Base-by-base conservation (phyloP, 2,797 vertebrate species). In the Sebastes taczanowskii region DNA sequence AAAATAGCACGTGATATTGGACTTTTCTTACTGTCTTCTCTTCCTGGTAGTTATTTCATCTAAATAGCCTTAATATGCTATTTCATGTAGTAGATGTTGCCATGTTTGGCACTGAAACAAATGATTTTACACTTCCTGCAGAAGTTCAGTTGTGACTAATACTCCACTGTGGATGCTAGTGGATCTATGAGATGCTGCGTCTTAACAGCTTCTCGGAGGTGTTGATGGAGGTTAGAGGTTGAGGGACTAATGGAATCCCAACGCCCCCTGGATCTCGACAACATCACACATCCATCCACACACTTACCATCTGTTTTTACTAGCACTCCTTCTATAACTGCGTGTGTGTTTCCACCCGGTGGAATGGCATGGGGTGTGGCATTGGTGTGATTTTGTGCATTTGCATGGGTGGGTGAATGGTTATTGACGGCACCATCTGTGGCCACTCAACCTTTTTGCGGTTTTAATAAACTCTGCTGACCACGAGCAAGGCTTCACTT, bases 401-500 rank as follows among this genome's bases (percentile, higher is more conserved):
- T 84, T 85, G 82, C 80, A 83, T 80, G 84, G 81, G 81, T 85
- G 89, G 86, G 34, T 90, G 90, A 93, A 84, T 88, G 80, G 82
- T 94, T 94, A 95, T 95, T 95, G 94, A 95, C 89, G 27, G 76
- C 77, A 87, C 93, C 95, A 95, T 95, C 94, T 95, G 95, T 91
- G 92, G 84, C 84, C 76, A 78, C 85, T 93, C 90, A 73, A 78
- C 71, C 83, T 93, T 92, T 93, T 81, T 86, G 78, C 85, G 84
- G 85, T 95, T 95, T 94, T 95, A 91, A 95, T 95, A 93, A 93
- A 95, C 92, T 94, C 83, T 74, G 83, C 89, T 72, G 81, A 90
- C 78, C 74, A 65, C 46, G 79, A 62, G 74, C 80, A 78, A 74
- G 46, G 82, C 80, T 79, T 86, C 80, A 76, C 84, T 77, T 80